Percentiles rank a stretch among this genome's conserved stretches.
Evolutionary conservation across 1,140 invertebrate genomes (phyloP).

Genomic region (Sitodiplosis mosellana): DNA sequence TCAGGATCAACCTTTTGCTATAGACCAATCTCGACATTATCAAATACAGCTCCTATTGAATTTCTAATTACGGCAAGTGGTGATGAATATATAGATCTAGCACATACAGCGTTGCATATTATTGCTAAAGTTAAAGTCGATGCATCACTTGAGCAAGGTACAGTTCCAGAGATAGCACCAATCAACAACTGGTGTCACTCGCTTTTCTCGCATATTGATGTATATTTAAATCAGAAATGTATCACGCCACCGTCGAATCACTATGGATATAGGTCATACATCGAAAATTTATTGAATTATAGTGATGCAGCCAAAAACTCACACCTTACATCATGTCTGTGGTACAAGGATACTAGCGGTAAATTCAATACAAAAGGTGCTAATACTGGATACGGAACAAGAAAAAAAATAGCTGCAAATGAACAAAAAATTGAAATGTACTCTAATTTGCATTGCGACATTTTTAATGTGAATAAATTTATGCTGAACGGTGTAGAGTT

Average conservation of each 20-base stretch:
- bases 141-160: background rate
- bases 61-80: background rate
- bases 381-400: too few species aligned
- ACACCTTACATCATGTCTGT: background rate
- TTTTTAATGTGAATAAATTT: conserved; percentile 22
- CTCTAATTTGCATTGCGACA: background rate
- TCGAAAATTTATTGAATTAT: conserved; percentile 1
- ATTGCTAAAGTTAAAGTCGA: background rate
- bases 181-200: background rate
- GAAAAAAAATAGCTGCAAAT: too few species aligned
- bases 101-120: background rate
- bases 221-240: background rate
- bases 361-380: too few species aligned
- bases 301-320: background rate
- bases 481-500: conserved; percentile 23
- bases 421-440: too few species aligned
- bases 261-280: background rate
- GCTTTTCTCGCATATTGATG: background rate
- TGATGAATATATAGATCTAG: background rate
- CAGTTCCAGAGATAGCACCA: background rate
- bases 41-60: background rate
- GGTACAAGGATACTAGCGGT: too few species aligned
- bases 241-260: background rate
- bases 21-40: background rate
- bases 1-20: background rate